Conservation (phyloP, 2,888 invertebrate genomes). For the Lamproptera curius region DNA sequence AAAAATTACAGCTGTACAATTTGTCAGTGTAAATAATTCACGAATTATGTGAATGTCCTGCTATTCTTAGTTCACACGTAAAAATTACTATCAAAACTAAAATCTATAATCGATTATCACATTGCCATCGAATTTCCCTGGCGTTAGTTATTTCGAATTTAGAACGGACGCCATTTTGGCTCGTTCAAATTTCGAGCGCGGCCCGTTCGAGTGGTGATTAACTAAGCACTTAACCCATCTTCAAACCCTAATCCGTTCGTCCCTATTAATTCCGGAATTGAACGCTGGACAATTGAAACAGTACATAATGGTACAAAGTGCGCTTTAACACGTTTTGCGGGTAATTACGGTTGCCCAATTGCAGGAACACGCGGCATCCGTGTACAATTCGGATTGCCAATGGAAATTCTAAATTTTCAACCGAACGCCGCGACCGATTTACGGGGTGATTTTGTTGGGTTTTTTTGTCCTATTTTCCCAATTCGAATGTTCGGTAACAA, state of each 20-base stretch:
- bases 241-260: slow-evolving; percentile 49
- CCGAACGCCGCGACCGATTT: slow-evolving; percentile 29
- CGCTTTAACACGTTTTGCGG: slow-evolving; percentile 59
- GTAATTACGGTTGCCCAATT: slow-evolving; percentile 59
- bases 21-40: too few relatives aligned
- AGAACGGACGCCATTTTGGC: slow-evolving; percentile 33
- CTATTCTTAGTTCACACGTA: slow-evolving; percentile 22
- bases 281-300: slow-evolving; percentile 57
- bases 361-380: slow-evolving; percentile 39
- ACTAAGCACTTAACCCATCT: slow-evolving; percentile 49
- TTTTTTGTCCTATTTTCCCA: too few relatives aligned
- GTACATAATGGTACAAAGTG: slow-evolving; percentile 46
- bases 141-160: slow-evolving; percentile 30
- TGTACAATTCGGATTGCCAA: slow-evolving; percentile 43
- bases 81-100: too few relatives aligned
- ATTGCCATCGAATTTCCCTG: too few relatives aligned
- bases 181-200: slow-evolving; percentile 42
- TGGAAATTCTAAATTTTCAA: slow-evolving; percentile 35
- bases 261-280: slow-evolving; percentile 61
- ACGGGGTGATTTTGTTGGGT: slow-evolving; percentile 22
- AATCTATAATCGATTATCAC: too few relatives aligned
- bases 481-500: too few relatives aligned
- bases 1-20: too few relatives aligned
- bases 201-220: slow-evolving; percentile 56
- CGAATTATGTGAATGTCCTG: background rate